A percentile compares a stretch with the other conserved stretches of the same genome.
Evolutionary conservation across 1,140 invertebrate species (phyloP).

Genomic region (Melipona quadrifasciata): DNA sequence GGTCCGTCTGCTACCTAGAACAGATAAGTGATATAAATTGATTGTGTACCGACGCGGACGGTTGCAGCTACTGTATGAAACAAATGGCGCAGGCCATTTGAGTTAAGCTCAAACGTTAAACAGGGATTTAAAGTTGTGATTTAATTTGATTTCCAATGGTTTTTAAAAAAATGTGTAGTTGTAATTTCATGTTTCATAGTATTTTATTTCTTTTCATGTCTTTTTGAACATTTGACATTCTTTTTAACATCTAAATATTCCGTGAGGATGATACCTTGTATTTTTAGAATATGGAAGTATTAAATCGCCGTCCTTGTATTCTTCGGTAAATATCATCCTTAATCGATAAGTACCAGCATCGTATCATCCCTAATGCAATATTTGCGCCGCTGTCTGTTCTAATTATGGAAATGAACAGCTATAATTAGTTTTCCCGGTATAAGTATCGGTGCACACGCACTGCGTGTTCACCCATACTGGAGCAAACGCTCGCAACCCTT

Average conservation of each 20-base stretch:
- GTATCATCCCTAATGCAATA: slow-evolving; percentile 43
- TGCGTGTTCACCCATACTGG: neutral
- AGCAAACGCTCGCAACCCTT: neutral
- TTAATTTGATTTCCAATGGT: neutral
- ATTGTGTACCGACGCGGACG: neutral
- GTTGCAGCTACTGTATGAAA: neutral
- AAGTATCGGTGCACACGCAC: slow-evolving; percentile 24
- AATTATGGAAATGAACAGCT: slow-evolving; percentile 57
- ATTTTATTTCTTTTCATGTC: neutral
- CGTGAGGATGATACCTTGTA: neutral
- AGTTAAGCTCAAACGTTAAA: neutral
- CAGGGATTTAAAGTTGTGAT: neutral
- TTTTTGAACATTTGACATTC: neutral
- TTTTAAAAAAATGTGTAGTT: neutral
- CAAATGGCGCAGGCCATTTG: neutral
- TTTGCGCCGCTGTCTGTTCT: slow-evolving; percentile 50
- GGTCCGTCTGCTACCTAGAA: neutral
- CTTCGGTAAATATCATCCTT: neutral
- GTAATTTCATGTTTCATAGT: neutral
- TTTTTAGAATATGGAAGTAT: neutral
- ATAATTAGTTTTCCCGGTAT: slow-evolving; percentile 47
- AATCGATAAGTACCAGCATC: slow-evolving; percentile 33
- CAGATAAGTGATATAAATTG: slow-evolving; percentile 12
- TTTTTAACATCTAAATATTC: neutral
- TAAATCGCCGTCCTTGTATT: slow-evolving; percentile 14